Evolutionary conservation across 2,113 vertebrate genomes (phyloP).

Genomic region (Neomonachus schauinslandi): DNA sequence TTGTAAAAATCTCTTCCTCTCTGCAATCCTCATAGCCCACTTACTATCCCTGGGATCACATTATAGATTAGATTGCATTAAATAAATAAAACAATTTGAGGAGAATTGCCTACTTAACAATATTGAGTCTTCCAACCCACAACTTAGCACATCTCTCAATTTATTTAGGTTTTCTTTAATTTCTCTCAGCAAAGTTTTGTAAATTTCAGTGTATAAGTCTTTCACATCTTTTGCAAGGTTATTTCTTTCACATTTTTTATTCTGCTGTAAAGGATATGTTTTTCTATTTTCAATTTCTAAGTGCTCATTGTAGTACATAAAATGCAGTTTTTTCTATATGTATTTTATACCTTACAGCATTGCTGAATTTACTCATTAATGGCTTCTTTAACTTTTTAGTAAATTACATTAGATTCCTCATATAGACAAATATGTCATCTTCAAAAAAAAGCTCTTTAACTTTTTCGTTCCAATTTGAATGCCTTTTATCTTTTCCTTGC

Average conservation of each 20-base stretch:
- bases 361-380: not conserved
- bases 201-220: not conserved
- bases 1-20: not conserved
- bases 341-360: not conserved
- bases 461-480: not conserved
- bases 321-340: not conserved
- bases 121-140: not conserved
- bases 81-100: not conserved
- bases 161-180: not conserved
- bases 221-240: not conserved
- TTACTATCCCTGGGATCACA: not conserved
- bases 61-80: not conserved
- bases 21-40: not conserved
- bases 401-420: not conserved
- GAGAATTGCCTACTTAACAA: not conserved
- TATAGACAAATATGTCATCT: not conserved
- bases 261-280: not conserved
- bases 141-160: not conserved
- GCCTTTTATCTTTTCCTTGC: not conserved
- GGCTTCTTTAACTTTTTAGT: not conserved
- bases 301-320: not conserved
- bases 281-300: slow-evolving; percentile 24
- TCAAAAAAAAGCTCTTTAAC: not conserved
- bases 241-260: not conserved
- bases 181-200: not conserved